These are phyloP conservation scores for Pteria penguin DNA, from an alignment of 2,888 invertebrate genomes.

Conservation along the genomic window DNA sequence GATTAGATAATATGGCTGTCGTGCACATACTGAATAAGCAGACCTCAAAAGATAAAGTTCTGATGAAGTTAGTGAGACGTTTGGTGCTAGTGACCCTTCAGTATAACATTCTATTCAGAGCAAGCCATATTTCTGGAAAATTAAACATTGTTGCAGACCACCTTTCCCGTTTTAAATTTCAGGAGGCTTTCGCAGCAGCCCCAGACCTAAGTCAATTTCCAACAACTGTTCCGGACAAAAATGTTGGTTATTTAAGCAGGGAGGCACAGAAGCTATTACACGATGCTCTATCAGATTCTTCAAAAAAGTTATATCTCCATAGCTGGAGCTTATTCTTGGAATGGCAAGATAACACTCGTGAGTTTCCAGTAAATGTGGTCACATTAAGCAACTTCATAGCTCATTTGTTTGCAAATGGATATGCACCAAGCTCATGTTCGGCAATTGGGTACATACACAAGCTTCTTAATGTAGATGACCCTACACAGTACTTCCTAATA, in stretches of 20 bases:
- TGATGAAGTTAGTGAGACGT: background rate
- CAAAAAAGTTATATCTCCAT: background rate
- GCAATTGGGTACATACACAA: constrained; percentile 24
- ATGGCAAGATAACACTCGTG: background rate
- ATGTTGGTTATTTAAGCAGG: background rate
- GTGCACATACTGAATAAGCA: constrained; percentile 23
- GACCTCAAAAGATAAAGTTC: background rate
- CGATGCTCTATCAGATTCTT: background rate
- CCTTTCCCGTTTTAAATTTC: background rate
- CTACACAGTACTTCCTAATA: constrained; percentile 12
- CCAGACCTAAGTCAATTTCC: background rate
- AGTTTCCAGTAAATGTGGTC: background rate
- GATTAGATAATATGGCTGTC: constrained; percentile 19
- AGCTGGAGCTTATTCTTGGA: background rate
- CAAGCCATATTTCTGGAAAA: background rate
- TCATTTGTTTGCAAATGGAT: no score
- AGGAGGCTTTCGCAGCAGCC: background rate
- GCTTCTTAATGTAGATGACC: background rate
- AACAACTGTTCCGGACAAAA: background rate
- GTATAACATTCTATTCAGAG: background rate
- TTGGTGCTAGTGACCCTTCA: background rate
- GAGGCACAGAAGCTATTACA: background rate
- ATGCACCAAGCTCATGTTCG: no score
- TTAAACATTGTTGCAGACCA: background rate
- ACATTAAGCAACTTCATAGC: constrained; percentile 20